Base-by-base conservation (phyloP, 2,113 vertebrate species). In the Pseudorasbora parva region DNA sequence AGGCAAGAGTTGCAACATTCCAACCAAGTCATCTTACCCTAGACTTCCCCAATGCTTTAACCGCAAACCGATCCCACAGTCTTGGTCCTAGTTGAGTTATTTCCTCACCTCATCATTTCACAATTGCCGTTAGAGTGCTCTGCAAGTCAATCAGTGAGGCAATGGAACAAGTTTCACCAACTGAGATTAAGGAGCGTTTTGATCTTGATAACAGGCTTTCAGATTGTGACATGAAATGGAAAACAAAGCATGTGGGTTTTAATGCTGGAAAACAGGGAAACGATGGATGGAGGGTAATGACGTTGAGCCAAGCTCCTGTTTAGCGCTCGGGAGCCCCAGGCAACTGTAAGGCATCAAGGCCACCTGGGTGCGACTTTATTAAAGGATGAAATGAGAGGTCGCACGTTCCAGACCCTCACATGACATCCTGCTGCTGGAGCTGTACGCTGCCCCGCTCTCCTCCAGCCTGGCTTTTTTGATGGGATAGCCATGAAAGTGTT, bases 351-450 rank as follows among this genome's bases (percentile, higher is more conserved):
- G 91, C 93, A 93, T 93, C 90, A 93, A 93, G 93, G 93, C 93
- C 94, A 93, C 93, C 93, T 93, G 93, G 93, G 94, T 93, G 90
- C 90, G 87, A 92, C 93, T 94, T 95, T 95, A 95, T 95, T 94
- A 95, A 95, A 94, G 93, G 93, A 94, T 94, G 92, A 94, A 94
- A 95, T 92, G 93, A 94, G 93, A 93, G 94, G 94, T 93, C 93
- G 93, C 91, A 92, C 91, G 89, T 91, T 89, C 72, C 89, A 84
- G 90, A 89, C 91, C 89, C 89, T 88, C 91, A 90, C 93, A 93
- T 92, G 92, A 94, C 92, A 91, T 93, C 92, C 93, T 87, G 90
- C 91, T 91, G 93, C 92, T 93, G 90, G 87, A 88, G 88, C 91
- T 87, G 87, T 64, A 82, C 27, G 68, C 59, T 79, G 71, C 68